A percentile compares a stretch with the other conserved stretches of the same genome.
phyloP scores from a whole-genome alignment of 1,140 invertebrate species.

The Medauroidea extradentata region DNA sequence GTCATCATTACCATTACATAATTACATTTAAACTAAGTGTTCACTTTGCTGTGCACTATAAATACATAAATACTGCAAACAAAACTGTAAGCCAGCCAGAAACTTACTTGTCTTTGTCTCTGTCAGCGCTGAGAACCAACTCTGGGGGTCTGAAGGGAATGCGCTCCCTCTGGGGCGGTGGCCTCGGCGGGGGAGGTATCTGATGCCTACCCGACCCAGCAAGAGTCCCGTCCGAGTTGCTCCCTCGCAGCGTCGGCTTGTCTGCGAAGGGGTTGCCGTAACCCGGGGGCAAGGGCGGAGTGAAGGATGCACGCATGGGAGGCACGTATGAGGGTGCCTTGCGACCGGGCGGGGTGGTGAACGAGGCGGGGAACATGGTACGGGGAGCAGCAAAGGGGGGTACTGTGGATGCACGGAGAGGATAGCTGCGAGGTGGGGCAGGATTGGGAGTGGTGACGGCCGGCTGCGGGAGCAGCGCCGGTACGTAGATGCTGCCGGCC shows the following conservation, averaged over 20 bases:
- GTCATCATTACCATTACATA: no score
- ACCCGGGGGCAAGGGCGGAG: slow-evolving; percentile 64
- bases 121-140: slow-evolving; percentile 46
- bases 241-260: slow-evolving; percentile 72
- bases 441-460: slow-evolving; percentile 44
- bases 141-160: slow-evolving; percentile 69
- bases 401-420: slow-evolving; percentile 23
- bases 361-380: slow-evolving; percentile 63
- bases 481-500: slow-evolving; percentile 24
- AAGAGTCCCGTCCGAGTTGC: slow-evolving; percentile 41
- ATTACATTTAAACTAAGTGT: background rate
- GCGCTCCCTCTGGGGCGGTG: slow-evolving; percentile 69
- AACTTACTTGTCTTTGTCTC: slow-evolving; percentile 24
- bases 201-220: slow-evolving; percentile 41
- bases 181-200: slow-evolving; percentile 62
- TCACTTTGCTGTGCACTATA: no score
- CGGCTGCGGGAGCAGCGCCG: slow-evolving; percentile 39
- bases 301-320: slow-evolving; percentile 69
- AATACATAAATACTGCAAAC: no score
- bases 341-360: slow-evolving; percentile 56
- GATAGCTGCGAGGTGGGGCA: slow-evolving; percentile 27
- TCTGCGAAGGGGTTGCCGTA: slow-evolving; percentile 77
- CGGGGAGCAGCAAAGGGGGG: slow-evolving; percentile 46
- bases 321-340: slow-evolving; percentile 77
- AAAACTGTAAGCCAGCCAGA: no score